Percentiles rank a stretch among this genome's conserved stretches.
These are phyloP conservation scores for Dryomyza anilis DNA, from an alignment of 2,888 invertebrate genomes.

Conservation along the genomic window DNA sequence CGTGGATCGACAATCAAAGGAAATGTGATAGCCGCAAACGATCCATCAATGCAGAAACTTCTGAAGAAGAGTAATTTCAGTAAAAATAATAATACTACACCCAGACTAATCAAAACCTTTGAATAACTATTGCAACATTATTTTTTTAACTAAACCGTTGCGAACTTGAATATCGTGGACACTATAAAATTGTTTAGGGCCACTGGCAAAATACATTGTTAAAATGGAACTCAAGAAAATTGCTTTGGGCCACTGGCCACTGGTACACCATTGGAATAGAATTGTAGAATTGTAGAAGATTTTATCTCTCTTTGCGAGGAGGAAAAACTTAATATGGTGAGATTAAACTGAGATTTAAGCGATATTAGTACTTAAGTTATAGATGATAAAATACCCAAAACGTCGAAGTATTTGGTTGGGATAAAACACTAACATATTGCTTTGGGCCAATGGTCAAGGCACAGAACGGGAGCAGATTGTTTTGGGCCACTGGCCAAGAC, in stretches of 20 bases:
- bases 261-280: background rate
- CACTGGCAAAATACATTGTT: background rate
- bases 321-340: constrained; percentile 12
- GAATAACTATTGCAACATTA: background rate
- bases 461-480: too few relatives aligned
- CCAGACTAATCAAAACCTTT: too few relatives aligned
- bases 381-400: too few relatives aligned
- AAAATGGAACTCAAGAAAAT: background rate
- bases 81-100: too few relatives aligned
- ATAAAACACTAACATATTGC: too few relatives aligned
- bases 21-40: background rate
- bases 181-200: background rate
- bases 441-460: too few relatives aligned
- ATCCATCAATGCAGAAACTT: background rate
- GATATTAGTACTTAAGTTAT: too few relatives aligned
- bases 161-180: background rate
- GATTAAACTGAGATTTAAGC: too few relatives aligned
- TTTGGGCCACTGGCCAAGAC: too few relatives aligned
- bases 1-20: too few relatives aligned
- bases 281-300: constrained; percentile 12
- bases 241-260: background rate
- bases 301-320: constrained; percentile 18
- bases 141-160: background rate
- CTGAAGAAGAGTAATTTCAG: background rate
- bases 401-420: too few relatives aligned